A percentile compares a stretch with the other conserved stretches of the same genome.
Conservation (phyloP, 2,888 invertebrate species). For the Pollenia amentaria region DNA sequence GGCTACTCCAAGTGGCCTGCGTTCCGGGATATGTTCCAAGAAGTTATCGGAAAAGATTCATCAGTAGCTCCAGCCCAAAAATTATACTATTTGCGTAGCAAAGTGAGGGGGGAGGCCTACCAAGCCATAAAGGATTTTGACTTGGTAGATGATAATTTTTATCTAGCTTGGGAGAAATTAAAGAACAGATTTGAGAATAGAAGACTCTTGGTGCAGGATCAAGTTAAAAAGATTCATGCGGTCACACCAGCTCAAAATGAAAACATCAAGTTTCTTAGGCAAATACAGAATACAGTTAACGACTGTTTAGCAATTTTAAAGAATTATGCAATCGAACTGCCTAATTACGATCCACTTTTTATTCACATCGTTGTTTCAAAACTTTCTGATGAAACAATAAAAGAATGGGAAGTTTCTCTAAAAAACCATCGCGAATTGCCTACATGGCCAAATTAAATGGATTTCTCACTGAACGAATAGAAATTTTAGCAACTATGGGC, state of each 20-base stretch:
- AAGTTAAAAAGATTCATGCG: constrained; percentile 17
- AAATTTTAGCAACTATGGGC: constrained; percentile 36
- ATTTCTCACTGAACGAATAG: constrained; percentile 22
- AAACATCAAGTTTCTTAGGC: constrained; percentile 9
- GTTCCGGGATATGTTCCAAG: constrained; percentile 4
- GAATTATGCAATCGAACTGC: neutral
- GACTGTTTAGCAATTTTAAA: constrained; percentile 22
- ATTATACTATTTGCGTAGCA: constrained; percentile 18
- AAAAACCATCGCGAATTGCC: constrained; percentile 29
- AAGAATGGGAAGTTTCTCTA: constrained; percentile 33
- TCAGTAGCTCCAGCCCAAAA: constrained; percentile 2
- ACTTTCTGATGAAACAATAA: constrained; percentile 33
- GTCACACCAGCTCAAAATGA: neutral
- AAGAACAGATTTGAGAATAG: constrained; percentile 32
- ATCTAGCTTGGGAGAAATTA: constrained; percentile 35
- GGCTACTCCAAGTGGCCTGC: constrained; percentile 22
- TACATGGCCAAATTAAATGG: constrained; percentile 13
- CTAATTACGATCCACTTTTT: constrained; percentile 1
- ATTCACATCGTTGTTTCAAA: constrained; percentile 14
- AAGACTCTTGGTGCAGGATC: constrained; percentile 34
- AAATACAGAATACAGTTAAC: constrained; percentile 5
- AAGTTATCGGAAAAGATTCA: constrained; percentile 11
- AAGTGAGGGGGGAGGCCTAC: constrained; percentile 39
- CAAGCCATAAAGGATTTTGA: constrained; percentile 34
- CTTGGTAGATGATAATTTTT: constrained; percentile 36